These are phyloP conservation scores for Coelopa pilipes DNA, from an alignment of 2,888 invertebrate genomes.

Conservation along the genomic window DNA sequence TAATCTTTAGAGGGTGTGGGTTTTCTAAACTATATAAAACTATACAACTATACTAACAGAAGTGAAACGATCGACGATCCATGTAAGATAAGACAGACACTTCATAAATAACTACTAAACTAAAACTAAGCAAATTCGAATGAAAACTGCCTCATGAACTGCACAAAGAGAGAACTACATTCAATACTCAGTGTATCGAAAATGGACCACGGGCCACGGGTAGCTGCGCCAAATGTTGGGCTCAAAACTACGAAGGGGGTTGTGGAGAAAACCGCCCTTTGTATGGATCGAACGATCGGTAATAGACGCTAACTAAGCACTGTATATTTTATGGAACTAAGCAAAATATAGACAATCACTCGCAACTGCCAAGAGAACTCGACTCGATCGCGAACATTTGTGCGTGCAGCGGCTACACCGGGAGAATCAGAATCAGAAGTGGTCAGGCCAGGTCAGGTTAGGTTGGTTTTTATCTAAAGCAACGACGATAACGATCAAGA, in stretches of 20 bases:
- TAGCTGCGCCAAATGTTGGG: not conserved
- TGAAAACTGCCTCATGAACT: constrained; percentile 23
- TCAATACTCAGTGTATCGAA: not conserved
- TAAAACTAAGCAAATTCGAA: constrained; percentile 1
- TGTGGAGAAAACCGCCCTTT: constrained; percentile 20
- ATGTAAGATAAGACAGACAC: no score
- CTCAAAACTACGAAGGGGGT: constrained; percentile 8
- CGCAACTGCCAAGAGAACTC: not conserved
- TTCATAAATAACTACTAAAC: not conserved
- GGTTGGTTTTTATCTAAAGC: constrained; percentile 54
- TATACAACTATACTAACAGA: not conserved
- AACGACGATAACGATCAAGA: constrained; percentile 51
- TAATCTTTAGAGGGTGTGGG: constrained; percentile 6
- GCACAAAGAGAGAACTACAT: not conserved
- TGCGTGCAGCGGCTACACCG: constrained; percentile 16
- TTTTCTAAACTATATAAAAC: not conserved
- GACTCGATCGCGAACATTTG: constrained; percentile 15
- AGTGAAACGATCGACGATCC: no score
- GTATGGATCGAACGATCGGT: not conserved
- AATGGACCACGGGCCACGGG: not conserved
- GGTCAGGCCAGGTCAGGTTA: constrained; percentile 38
- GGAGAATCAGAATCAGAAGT: constrained; percentile 9
- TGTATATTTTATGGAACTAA: constrained; percentile 31
- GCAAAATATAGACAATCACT: constrained; percentile 31
- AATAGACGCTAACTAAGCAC: constrained; percentile 27